Evolutionary conservation across 53 echinoderm and acorn worm species (phyloP), one percentile per base, ranked within the genome.

Genomic region (Zoroaster sp.): DNA sequence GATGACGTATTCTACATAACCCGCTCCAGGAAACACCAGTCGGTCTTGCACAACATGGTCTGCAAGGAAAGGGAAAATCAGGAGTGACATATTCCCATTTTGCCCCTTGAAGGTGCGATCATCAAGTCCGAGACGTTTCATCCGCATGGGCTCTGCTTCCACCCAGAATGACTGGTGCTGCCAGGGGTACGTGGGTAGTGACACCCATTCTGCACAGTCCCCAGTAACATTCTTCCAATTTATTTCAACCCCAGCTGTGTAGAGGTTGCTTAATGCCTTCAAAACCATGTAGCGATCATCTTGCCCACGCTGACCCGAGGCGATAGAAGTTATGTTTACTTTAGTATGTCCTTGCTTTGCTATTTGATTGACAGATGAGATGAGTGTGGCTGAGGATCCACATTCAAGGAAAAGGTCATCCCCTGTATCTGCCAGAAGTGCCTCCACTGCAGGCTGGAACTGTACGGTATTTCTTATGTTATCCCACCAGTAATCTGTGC

Each of bases 141-240:
- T 90, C 36, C 80, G 87, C 52, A 87, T 77, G 46, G 94, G 77
- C 66, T 95, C 95, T 7, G 94, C 81, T 66, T 97, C 97, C 13
- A 73, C 72, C 65, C 94, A 93, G 71, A 95, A 87, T 77, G 92
- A 81, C 44, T 89, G 80, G 36, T 91, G 88, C 77, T 97, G 97
- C 97, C 97, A 97, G 18, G 97, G 95, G 83, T 97, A 97, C 21
- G 90, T 44, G 5, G 97, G 97, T 40, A 97, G 69, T 37, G 90
- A 66, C 10, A 91, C 77, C 94, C 94, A 95, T 5, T 87, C 73
- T 20, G 92, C 97, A 12, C 86, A 39, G 69, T 94, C 52, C 13
- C 89, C 68, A 4, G 95, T 94, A 63, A 95, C 66, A 32, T 95
- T 90, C 55, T 75, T 87, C 97, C 97, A 97, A 74, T 95, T 80